phyloP scores from a whole-genome alignment of 2,888 invertebrate species.

The Chaetogeoica ovagalla region DNA sequence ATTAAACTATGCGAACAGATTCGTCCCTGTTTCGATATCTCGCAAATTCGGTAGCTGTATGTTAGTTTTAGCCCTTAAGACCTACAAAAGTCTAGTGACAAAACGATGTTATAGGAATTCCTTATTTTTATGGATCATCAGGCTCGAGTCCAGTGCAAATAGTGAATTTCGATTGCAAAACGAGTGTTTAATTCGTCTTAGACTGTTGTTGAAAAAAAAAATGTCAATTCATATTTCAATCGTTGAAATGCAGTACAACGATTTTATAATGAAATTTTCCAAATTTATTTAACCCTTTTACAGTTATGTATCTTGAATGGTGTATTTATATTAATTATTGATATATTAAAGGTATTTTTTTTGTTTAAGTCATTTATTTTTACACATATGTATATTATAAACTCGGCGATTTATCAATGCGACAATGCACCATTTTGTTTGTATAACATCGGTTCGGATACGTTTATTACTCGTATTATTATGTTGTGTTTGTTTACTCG shows the following conservation, averaged over 20 bases:
- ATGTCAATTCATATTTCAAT: too few species aligned
- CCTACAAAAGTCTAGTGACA: constrained; percentile 1
- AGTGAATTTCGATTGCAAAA: not conserved
- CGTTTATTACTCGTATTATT: too few species aligned
- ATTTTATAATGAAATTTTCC: too few species aligned
- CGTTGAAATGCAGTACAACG: too few species aligned
- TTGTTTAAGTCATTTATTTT: constrained; percentile 7
- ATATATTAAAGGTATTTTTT: not conserved
- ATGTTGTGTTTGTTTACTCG: too few species aligned
- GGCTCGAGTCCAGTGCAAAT: not conserved
- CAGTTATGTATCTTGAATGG: too few species aligned
- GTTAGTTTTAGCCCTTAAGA: not conserved
- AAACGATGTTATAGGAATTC: not conserved
- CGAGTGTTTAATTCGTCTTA: too few species aligned
- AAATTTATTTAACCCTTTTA: too few species aligned
- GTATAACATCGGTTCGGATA: too few species aligned
- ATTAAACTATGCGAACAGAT: not conserved
- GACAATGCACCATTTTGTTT: not conserved
- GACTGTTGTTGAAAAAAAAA: too few species aligned
- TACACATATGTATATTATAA: not conserved
- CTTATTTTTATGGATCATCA: not conserved
- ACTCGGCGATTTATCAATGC: not conserved
- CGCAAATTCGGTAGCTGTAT: constrained; percentile 6
- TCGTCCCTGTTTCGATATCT: constrained; percentile 1
- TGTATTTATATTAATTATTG: too few species aligned